phyloP scores from a whole-genome alignment of 2,797 vertebrate species.

The Ispidina picta region DNA sequence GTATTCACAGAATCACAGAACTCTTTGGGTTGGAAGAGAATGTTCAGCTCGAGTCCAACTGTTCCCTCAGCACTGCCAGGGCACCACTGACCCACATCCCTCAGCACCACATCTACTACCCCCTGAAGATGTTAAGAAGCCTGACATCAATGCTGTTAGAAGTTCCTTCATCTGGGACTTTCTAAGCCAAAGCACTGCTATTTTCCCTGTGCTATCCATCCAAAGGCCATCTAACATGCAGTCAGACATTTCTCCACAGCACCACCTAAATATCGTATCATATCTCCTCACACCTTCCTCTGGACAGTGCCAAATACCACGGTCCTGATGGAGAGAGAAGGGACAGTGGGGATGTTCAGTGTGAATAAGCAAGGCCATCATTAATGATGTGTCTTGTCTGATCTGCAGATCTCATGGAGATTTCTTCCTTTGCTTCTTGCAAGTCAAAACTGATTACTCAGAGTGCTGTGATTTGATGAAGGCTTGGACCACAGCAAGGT shows the following conservation, averaged over 20 bases:
- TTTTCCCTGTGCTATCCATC: not conserved
- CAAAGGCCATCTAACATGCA: no score
- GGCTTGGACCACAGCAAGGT: not conserved
- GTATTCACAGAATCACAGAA: not conserved
- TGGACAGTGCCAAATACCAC: not conserved
- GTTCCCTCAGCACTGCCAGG: no score
- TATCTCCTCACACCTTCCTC: not conserved
- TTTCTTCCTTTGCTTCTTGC: constrained; percentile 21
- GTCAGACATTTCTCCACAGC: not conserved
- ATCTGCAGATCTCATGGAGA: constrained; percentile 10
- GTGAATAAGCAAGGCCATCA: not conserved
- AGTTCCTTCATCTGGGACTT: not conserved
- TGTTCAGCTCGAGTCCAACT: no score
- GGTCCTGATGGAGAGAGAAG: not conserved
- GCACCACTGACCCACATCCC: no score
- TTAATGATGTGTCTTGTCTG: constrained; percentile 33
- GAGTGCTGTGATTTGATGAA: not conserved
- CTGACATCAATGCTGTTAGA: not conserved
- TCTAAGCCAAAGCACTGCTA: not conserved
- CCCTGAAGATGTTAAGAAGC: not conserved
- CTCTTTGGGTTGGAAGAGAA: no score
- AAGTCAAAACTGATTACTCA: constrained; percentile 2
- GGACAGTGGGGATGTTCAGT: not conserved
- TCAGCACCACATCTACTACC: not conserved
- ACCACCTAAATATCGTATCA: not conserved